Conservation (phyloP, 92 coral and sea anemone species). For the Palythoa caribaeorum region DNA sequence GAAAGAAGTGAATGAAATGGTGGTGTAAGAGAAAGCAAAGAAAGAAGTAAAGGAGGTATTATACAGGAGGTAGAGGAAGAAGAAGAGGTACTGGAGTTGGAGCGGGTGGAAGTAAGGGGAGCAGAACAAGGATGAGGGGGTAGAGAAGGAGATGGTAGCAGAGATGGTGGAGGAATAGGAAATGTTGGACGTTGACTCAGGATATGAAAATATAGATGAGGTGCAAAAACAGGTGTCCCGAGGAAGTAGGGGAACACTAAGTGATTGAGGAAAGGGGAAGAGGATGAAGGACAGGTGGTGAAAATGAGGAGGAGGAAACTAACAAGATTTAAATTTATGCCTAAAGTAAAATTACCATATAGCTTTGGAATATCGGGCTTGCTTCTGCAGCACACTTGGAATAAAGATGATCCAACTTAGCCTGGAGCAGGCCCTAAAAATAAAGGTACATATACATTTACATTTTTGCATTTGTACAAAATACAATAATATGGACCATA, state of each 20-base stretch:
- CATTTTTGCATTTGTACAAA: too few species aligned
- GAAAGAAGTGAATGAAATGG: not conserved
- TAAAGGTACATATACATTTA: not conserved
- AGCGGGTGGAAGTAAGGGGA: not conserved
- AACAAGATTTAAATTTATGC: not conserved
- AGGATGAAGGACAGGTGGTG: not conserved
- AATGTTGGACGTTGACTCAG: not conserved
- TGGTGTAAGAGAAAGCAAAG: not conserved
- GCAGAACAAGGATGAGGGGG: not conserved
- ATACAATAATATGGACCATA: not conserved
- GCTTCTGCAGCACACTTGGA: conserved; percentile 85
- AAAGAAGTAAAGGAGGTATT: not conserved
- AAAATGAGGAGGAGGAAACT: not conserved
- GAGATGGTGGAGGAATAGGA: not conserved
- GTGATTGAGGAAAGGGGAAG: not conserved
- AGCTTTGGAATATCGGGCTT: conserved; percentile 90
- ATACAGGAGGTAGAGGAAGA: not conserved
- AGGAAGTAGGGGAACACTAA: not conserved
- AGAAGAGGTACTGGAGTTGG: too few species aligned
- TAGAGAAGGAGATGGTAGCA: not conserved
- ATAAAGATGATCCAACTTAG: conserved; percentile 85
- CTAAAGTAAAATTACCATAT: conserved; percentile 73
- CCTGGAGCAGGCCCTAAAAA: conserved; percentile 90
- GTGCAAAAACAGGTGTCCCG: not conserved
- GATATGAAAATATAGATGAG: not conserved